These are phyloP conservation scores for Limnephilus auricula DNA, from an alignment of 2,888 invertebrate species.

Conservation along the genomic window DNA sequence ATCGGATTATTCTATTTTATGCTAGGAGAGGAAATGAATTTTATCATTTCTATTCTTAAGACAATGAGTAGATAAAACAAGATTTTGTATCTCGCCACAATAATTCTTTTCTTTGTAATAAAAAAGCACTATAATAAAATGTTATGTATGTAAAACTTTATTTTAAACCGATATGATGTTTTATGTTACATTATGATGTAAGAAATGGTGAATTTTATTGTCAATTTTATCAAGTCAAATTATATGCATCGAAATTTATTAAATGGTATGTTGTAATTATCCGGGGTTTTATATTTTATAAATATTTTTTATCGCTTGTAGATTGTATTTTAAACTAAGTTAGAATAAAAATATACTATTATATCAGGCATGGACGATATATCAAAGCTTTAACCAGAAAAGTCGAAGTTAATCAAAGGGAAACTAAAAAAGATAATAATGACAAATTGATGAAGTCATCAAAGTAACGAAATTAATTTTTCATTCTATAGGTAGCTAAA, in stretches of 20 bases:
- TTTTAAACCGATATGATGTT: conserved; percentile 13
- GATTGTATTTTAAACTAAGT: background rate
- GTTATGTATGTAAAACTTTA: conserved; percentile 27
- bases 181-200: background rate
- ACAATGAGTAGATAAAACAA: conserved; percentile 6
- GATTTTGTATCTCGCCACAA: conserved; percentile 14
- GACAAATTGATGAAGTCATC: background rate
- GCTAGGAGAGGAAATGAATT: background rate
- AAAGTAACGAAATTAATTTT: background rate
- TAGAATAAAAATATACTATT: background rate
- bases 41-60: conserved; percentile 30
- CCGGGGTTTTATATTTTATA: background rate
- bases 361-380: background rate
- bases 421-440: background rate
- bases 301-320: conserved; percentile 2
- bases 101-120: background rate
- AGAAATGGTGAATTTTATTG: background rate
- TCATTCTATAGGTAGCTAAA: background rate
- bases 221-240: background rate
- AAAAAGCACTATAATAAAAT: conserved; percentile 2
- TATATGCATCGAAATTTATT: background rate
- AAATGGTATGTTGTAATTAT: background rate
- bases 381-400: background rate
- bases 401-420: background rate
- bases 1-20: conserved; percentile 10